Percentiles rank a stretch among this genome's conserved stretches.
phyloP scores from a whole-genome alignment of 2,888 invertebrate genomes.

The Tenthredo mesomela region DNA sequence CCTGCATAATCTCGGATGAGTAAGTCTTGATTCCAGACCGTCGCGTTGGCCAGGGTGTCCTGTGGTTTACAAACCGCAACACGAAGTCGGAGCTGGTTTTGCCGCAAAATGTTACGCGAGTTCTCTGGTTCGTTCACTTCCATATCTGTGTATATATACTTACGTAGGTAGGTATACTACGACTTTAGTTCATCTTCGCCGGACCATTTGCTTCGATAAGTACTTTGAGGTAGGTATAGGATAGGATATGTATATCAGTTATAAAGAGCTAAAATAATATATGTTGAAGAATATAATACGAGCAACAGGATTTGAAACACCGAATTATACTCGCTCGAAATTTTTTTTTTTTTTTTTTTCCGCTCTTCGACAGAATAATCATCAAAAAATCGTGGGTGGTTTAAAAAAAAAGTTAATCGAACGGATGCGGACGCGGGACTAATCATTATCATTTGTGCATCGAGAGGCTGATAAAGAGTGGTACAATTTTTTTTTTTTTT shows the following conservation, averaged over 20 bases:
- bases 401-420: constrained; percentile 1
- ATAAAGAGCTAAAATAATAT: not conserved
- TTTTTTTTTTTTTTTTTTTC: too few species aligned
- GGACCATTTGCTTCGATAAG: not conserved
- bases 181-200: not conserved
- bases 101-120: constrained; percentile 57
- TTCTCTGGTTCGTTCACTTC: not conserved
- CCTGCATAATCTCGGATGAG: constrained; percentile 29
- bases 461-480: not conserved
- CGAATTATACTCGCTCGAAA: not conserved
- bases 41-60: constrained; percentile 51
- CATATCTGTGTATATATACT: not conserved
- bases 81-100: constrained; percentile 51
- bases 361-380: not conserved
- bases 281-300: not conserved
- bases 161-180: constrained; percentile 3
- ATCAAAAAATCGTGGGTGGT: constrained; percentile 23
- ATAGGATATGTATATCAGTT: not conserved
- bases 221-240: not conserved
- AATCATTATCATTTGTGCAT: not conserved
- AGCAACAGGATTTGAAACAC: not conserved
- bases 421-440: not conserved
- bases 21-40: constrained; percentile 10
- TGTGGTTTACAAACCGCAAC: constrained; percentile 63
- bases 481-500: not conserved